Percentiles rank a stretch among this genome's conserved stretches.
phyloP scores from a whole-genome alignment of 2,797 vertebrate species.

The Leptoclinus maculatus region DNA sequence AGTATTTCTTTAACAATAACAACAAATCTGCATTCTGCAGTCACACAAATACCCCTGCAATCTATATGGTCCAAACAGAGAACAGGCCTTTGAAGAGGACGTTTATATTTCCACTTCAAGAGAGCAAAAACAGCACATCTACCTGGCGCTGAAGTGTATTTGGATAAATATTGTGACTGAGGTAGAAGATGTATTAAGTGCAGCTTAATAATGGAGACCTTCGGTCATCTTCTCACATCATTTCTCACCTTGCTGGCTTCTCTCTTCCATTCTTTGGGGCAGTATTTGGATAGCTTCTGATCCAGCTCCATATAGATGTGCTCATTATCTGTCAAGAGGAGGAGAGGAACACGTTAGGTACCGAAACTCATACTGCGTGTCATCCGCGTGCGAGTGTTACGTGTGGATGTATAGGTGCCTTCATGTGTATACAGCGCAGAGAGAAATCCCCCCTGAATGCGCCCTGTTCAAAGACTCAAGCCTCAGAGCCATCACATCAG shows the following conservation, averaged over 20 bases:
- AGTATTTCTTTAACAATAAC: neutral
- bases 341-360: conserved; percentile 47
- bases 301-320: conserved; percentile 98
- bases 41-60: neutral
- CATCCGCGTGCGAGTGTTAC: conserved; percentile 6
- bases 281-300: conserved; percentile 99
- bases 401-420: conserved; percentile 3
- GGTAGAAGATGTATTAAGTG: neutral
- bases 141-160: neutral
- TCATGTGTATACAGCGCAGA: neutral
- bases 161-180: neutral
- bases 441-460: conserved; percentile 40
- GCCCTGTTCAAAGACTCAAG: conserved; percentile 38
- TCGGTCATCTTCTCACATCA: neutral
- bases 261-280: conserved; percentile 99
- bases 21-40: neutral
- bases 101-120: neutral
- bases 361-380: neutral
- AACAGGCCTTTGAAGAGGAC: neutral
- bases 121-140: neutral
- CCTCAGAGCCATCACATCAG: conserved; percentile 44
- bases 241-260: conserved; percentile 96
- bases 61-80: neutral
- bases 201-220: neutral
- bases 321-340: conserved; percentile 90